Conservation (phyloP, 2,888 invertebrate genomes). For the Rhagonycha lutea region DNA sequence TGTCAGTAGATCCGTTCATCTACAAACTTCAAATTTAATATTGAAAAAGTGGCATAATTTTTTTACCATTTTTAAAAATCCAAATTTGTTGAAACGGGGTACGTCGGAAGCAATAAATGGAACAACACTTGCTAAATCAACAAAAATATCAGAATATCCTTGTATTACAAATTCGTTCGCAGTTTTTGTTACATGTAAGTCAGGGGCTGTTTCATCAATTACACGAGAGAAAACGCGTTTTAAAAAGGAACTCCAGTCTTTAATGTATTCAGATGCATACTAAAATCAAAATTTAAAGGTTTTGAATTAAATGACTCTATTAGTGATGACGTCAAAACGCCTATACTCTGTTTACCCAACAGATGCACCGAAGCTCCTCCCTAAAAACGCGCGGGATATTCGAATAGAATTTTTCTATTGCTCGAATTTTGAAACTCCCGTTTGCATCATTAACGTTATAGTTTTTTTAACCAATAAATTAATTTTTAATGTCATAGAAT, state of each 20-base stretch:
- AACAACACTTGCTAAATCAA: constrained; percentile 66
- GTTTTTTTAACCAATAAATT: too few species aligned
- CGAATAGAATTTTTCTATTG: too few species aligned
- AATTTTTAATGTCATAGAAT: too few species aligned
- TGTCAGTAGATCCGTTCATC: constrained; percentile 73
- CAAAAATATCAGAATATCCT: constrained; percentile 76
- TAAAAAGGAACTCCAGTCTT: constrained; percentile 62
- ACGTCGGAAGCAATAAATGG: constrained; percentile 56
- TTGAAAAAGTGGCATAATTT: not conserved
- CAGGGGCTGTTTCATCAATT: constrained; percentile 60
- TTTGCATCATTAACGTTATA: too few species aligned
- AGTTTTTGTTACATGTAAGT: constrained; percentile 64
- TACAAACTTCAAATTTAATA: constrained; percentile 50
- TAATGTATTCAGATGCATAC: constrained; percentile 63
- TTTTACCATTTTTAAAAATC: constrained; percentile 77
- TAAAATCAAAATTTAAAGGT: constrained; percentile 44
- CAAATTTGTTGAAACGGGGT: constrained; percentile 76
- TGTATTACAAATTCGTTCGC: constrained; percentile 76
- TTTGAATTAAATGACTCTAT: not conserved
- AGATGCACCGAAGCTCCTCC: too few species aligned
- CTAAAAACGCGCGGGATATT: too few species aligned
- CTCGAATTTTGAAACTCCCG: too few species aligned
- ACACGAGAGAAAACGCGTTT: constrained; percentile 65
- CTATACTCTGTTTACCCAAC: too few species aligned
- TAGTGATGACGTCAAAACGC: too few species aligned